Percentiles rank a stretch among this genome's conserved stretches.
These are phyloP conservation scores for Brachystomella parvula DNA, from an alignment of 1,140 invertebrate species.

Conservation along the genomic window DNA sequence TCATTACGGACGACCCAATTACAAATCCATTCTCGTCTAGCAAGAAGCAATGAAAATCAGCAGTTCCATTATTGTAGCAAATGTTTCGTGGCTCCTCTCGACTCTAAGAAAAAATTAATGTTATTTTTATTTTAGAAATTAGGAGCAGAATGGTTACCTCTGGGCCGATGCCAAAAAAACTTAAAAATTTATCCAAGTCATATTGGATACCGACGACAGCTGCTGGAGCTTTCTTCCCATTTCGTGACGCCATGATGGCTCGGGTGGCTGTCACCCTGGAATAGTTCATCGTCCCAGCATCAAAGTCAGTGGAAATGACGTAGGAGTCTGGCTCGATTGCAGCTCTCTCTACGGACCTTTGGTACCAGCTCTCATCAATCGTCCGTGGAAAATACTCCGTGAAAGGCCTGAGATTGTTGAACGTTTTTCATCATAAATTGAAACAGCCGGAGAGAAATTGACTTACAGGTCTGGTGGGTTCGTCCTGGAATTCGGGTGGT, in stretches of 20 bases:
- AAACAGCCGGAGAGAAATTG: background rate
- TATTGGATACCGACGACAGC: conserved; percentile 87
- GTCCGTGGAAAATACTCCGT: conserved; percentile 58
- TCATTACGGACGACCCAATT: conserved; percentile 70
- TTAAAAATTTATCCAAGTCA: conserved; percentile 55
- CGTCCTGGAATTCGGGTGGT: conserved; percentile 12
- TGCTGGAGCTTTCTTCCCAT: conserved; percentile 72
- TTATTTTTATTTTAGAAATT: background rate
- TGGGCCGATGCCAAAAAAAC: conserved; percentile 3
- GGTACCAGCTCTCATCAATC: conserved; percentile 86
- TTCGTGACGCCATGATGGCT: conserved; percentile 77
- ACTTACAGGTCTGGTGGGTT: conserved; percentile 2
- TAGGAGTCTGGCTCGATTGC: conserved; percentile 76
- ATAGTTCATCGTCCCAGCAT: conserved; percentile 62
- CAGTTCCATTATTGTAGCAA: conserved; percentile 72
- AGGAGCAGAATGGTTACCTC: no score
- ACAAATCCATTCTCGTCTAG: conserved; percentile 88
- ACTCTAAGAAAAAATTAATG: background rate
- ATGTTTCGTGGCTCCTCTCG: conserved; percentile 42
- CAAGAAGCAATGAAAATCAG: conserved; percentile 81
- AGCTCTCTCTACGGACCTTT: conserved; percentile 83
- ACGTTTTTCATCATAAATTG: background rate
- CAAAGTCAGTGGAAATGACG: conserved; percentile 83
- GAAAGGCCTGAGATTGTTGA: conserved; percentile 7
- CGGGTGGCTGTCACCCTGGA: conserved; percentile 69